Evolutionary conservation across 2,888 invertebrate genomes (phyloP).

Genomic region (Choreutis nemorana): DNA sequence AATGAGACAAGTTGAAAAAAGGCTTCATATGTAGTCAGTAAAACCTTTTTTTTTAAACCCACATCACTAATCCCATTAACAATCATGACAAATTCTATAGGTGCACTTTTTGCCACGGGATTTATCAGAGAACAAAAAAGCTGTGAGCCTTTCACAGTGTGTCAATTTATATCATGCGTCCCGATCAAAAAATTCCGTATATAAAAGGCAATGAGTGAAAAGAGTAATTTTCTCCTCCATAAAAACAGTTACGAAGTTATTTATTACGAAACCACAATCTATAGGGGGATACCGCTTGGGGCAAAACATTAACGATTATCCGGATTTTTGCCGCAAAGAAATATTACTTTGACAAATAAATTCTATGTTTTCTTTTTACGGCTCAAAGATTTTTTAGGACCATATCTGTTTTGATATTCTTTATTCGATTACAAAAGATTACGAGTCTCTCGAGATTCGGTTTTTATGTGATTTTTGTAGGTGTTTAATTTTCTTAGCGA

Average conservation of each 20-base stretch:
- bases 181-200: constrained; percentile 35
- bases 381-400: constrained; percentile 23
- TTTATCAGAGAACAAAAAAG: too few relatives aligned
- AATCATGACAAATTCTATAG: too few relatives aligned
- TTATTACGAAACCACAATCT: constrained; percentile 62
- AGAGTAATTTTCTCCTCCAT: constrained; percentile 43
- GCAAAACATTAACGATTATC: constrained; percentile 60
- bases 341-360: constrained; percentile 59
- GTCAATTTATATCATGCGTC: constrained; percentile 1
- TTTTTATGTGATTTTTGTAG: too few relatives aligned
- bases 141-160: too few relatives aligned
- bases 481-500: too few relatives aligned
- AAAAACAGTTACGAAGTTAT: constrained; percentile 62
- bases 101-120: too few relatives aligned
- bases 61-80: too few relatives aligned
- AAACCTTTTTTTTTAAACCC: too few relatives aligned
- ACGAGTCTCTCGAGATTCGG: too few relatives aligned
- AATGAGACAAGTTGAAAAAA: too few relatives aligned
- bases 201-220: constrained; percentile 50
- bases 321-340: constrained; percentile 46
- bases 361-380: constrained; percentile 38
- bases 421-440: too few relatives aligned
- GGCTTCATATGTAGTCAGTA: too few relatives aligned
- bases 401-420: constrained; percentile 8
- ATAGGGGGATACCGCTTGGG: constrained; percentile 54